Evolutionary conservation across 2,797 vertebrate genomes (phyloP).

Genomic region (Tapirus indicus): DNA sequence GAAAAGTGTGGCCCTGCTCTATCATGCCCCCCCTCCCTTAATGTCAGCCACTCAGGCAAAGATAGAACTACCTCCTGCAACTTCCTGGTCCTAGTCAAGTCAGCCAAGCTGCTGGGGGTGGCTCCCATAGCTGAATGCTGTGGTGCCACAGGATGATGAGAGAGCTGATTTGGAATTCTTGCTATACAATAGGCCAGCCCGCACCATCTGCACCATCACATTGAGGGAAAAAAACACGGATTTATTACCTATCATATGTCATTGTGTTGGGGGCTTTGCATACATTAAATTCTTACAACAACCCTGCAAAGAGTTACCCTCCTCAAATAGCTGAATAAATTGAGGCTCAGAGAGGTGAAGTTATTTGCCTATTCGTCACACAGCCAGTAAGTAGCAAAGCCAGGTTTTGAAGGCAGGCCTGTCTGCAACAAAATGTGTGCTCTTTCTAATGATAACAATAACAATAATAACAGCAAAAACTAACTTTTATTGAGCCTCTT

Average conservation of each 20-base stretch:
- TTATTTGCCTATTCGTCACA: not conserved
- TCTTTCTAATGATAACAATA: conserved; percentile 31
- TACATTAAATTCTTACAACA: not conserved
- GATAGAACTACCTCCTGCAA: not conserved
- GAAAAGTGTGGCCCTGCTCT: not conserved
- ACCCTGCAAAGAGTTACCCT: not conserved
- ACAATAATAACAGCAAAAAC: not conserved
- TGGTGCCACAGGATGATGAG: not conserved
- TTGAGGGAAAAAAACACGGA: not conserved
- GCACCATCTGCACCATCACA: not conserved
- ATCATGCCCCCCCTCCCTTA: not conserved
- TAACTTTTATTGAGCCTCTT: not conserved
- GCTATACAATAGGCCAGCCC: not conserved
- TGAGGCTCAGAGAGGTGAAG: not conserved
- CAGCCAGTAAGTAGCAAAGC: not conserved
- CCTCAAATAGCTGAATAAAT: not conserved
- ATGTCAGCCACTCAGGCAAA: not conserved
- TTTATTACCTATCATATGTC: not conserved
- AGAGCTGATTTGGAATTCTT: conserved; percentile 10
- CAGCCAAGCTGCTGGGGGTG: not conserved
- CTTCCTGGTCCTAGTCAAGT: not conserved
- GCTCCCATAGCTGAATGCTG: not conserved
- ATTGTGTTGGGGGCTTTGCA: not conserved
- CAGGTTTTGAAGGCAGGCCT: conserved; percentile 10
- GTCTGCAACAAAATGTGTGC: not conserved